Base-by-base conservation (phyloP, 2,113 vertebrate genomes). In the Ageneiosus marmoratus region DNA sequence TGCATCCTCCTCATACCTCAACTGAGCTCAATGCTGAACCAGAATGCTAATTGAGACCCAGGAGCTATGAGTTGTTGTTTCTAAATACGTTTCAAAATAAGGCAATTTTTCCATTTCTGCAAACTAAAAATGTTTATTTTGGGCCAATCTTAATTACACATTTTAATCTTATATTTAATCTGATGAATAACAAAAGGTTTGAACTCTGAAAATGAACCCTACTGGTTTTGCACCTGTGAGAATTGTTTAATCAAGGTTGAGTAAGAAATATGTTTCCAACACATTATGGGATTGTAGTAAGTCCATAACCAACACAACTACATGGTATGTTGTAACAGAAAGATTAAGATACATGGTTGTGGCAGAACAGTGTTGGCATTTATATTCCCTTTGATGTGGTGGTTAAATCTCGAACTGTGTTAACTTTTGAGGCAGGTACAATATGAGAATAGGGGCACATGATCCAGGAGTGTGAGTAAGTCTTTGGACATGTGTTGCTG, bases 301-400 rank as follows among this genome's bases (percentile, higher is more conserved):
- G n/a, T 77, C 75, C 78, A 50, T 83, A 83, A 80, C 85, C 13
- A 62, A 24, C 13, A 24, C 46, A 37, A 50, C 6, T 24, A 46
- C 58, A 34, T 9, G 29, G 74, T 82, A 46, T 22, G 41, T 87
- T 50, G 34, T 6, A 78, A 37, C 41, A 77, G 32, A 84, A 74
- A 58, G 62, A 74, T 78, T 4, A 22, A 67, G 55, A 82, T 83
- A 65, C 27, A 86, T 60, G 44, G 60, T 16, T 29, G 37, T 69
- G 34, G 86, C 88, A 79, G 79, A 85, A 78, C 12, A 24, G 12
- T 15, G 41, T 24, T 5, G 50, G 89, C 63, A 77, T 60, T 87
- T 85, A 62, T 58, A 78, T 29, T 48, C 29, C 10, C 83, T 87
- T 90, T 87, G 48, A 87, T 86, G 83, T 82, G 41, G 50, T 46